Evolutionary conservation across 2,113 vertebrate species (phyloP).

Genomic region (Podarcis cretensis): DNA sequence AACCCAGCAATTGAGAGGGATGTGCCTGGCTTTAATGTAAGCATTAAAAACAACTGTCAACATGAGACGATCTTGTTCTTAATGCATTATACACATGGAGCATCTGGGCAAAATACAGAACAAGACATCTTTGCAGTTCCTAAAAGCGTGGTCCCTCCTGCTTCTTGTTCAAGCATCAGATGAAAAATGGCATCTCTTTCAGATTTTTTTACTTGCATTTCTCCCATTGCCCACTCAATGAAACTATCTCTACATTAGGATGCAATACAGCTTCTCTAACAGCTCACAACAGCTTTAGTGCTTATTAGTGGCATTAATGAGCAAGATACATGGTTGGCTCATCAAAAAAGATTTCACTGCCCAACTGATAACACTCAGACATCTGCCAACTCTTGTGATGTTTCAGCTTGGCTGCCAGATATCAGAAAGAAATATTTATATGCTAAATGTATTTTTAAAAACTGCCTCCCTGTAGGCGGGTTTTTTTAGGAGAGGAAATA

Average conservation of each 20-base stretch:
- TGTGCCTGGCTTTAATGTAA: neutral
- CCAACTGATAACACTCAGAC: constrained; percentile 57
- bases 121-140: neutral
- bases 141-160: neutral
- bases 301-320: constrained; percentile 48
- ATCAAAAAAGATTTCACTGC: constrained; percentile 39
- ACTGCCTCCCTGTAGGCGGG: constrained; percentile 30
- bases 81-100: neutral
- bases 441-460: constrained; percentile 48
- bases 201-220: constrained; percentile 3
- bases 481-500: constrained; percentile 1
- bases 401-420: constrained; percentile 45
- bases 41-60: neutral
- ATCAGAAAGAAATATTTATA: constrained; percentile 64
- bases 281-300: constrained; percentile 38
- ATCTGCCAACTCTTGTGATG: constrained; percentile 35
- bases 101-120: neutral
- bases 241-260: constrained; percentile 9
- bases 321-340: constrained; percentile 38
- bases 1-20: neutral
- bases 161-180: constrained; percentile 27
- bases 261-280: constrained; percentile 45
- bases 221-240: constrained; percentile 43
- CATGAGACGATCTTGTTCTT: neutral
- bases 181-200: neutral